phyloP scores from a whole-genome alignment of 1,140 invertebrate species.

The Asbolus verrucosus region DNA sequence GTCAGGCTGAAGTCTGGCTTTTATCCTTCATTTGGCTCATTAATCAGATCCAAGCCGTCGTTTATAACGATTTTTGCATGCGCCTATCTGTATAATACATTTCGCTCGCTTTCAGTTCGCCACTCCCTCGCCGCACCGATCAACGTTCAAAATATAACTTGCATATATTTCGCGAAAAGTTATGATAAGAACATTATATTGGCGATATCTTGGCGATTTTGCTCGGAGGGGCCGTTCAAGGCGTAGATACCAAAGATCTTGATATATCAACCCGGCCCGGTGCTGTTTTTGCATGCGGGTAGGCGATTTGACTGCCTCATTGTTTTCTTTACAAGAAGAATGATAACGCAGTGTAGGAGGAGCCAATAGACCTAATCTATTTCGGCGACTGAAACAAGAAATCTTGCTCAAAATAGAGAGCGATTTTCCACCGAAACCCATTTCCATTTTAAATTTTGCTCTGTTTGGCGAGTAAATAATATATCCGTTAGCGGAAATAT shows the following conservation, averaged over 20 bases:
- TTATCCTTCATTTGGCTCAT: not conserved
- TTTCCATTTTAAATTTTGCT: slow-evolving; percentile 27
- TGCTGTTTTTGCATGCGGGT: not conserved
- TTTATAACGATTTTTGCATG: too few relatives aligned
- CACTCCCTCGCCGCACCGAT: too few relatives aligned
- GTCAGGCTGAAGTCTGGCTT: too few relatives aligned
- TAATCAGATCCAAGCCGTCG: too few relatives aligned
- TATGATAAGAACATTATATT: too few relatives aligned
- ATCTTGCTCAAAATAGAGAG: not conserved
- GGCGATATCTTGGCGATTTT: not conserved
- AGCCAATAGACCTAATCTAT: slow-evolving; percentile 15
- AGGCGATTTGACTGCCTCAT: not conserved
- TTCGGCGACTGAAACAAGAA: slow-evolving; percentile 4
- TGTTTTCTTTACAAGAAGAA: slow-evolving; percentile 8
- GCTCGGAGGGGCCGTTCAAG: too few relatives aligned
- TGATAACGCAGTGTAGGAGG: slow-evolving; percentile 1
- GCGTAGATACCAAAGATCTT: not conserved
- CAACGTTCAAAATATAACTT: too few relatives aligned
- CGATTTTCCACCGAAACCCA: slow-evolving; percentile 10
- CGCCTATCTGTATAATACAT: too few relatives aligned
- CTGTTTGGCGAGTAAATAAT: slow-evolving; percentile 26
- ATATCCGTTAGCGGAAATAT: slow-evolving; percentile 24
- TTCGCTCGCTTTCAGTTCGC: too few relatives aligned
- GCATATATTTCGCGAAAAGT: too few relatives aligned
- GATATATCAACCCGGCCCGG: not conserved